Base-by-base conservation (phyloP, 2,888 invertebrate genomes). In the Microchrysa polita region DNA sequence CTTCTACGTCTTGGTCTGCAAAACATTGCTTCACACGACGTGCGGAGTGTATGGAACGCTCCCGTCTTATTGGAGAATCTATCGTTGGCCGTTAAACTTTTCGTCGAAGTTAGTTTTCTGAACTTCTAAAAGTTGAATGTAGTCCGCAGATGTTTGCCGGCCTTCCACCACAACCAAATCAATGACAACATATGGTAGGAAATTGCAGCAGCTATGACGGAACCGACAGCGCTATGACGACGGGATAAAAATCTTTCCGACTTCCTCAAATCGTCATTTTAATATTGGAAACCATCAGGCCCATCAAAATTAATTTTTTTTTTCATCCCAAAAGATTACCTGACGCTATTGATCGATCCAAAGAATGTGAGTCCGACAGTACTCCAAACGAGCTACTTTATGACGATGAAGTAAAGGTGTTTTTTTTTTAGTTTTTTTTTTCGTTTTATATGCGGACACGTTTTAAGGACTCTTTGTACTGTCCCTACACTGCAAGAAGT, bases 401-500 rank as follows among this genome's bases (percentile, higher is more conserved):
- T n/a, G n/a, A n/a, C n/a, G n/a, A n/a, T n/a, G n/a, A n/a, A n/a
- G n/a, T n/a, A 34, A 34, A 34, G 7, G 27, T 34, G 27, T 34
- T 34, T 34, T 34, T 34, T 34, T 34, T 34, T 34, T 7, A 34
- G 27, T 34, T 34, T 34, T 34, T 34, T 34, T 34, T 34, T 34
- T 7, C 27, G 7, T 34, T 34, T 2, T 34, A 40, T 18, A 22
- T 65, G 65, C 42, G 42, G 48, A 44, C 65, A 65, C 1, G 65
- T 34, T 34, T 34, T 34, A 34, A 34, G 27, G 2, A 34, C 27
- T 34, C 27, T 34, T 34, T 34, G 27, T 14, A 65, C 65, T 65
- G 65, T 65, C 44, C 44, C 18, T 14, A 65, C 20, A 65, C 42
- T 65, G 40, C 44, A 42, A 2, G 65, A 65, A 65, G 65, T 65